Evolutionary conservation across 2,888 invertebrate genomes (phyloP), one percentile per base, ranked within the genome.

Genomic region (Stenolophus ochropezus): DNA sequence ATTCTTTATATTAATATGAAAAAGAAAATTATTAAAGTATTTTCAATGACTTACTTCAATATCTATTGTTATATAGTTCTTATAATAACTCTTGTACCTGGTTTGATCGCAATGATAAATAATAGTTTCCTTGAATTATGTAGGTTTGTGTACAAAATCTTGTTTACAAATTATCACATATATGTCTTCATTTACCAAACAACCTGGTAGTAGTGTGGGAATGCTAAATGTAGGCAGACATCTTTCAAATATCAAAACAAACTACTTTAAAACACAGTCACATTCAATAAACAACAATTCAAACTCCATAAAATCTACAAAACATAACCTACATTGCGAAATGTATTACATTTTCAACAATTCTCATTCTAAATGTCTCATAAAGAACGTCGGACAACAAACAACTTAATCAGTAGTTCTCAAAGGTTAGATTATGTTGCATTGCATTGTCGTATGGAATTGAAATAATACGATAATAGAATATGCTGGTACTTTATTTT

Each of bases 231-330:
- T 61, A 61, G 61, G 61, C 25, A 61, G 61, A 25, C 61, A 61
- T 61, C 61, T 61, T 61, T 61, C 61, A 61, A 61, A 61, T 25
- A 61, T 25, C 25, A 61, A 61, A 61, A 61, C 61, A 61, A 61
- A 61, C 61, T 61, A 14, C 61, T 61, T 61, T 61, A 61, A 61
- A 61, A 61, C 14, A 25, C 25, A 18, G 18, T 61, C 56, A 56
- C 4, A 42, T 51, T 4, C 61, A 25, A 61, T 61, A 61, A 61
- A 61, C 61, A 61, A 61, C 61, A 61, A 61, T 61, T 61, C 61
- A 61, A 61, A 25, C 58, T 58, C 58, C n/a, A 58, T 58, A 58
- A 58, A 58, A 61, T 61, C 21, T 61, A 61, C 25, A 61, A 61
- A 61, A 61, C 61, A 61, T 61, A 25, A 25, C 61, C 25, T 61